Evolutionary conservation across 2,113 vertebrate species (phyloP), one percentile per base, ranked within the genome.

Genomic region (Heptranchias perlo): DNA sequence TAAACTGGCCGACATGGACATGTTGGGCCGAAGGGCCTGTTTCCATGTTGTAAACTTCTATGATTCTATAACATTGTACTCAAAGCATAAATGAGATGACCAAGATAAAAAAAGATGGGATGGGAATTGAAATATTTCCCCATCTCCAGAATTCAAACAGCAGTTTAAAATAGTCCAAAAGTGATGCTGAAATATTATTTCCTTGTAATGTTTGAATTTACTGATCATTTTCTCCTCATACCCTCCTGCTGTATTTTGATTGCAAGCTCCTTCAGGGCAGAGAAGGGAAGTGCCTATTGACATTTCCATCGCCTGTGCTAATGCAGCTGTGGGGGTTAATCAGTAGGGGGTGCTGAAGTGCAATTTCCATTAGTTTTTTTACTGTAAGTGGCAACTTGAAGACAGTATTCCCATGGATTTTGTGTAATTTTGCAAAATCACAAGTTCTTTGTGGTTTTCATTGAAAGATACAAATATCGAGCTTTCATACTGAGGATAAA

Each of bases 381-480:
- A 35, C n/a, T 39, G 35, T 61, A 11, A 67, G 47, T 13, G 4
- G n/a, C 91, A 64, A n/a, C n/a, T n/a, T 58, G 58, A 62, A 39
- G 2, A 28, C 25, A 28, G 16, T 44, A 94, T 28, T 94, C 21
- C 23, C 39, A 94, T 65, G n/a, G 44, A 28, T 13, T 91, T 16
- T 94, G 62, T 67, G 92, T 47, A 47, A 94, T 16, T 94, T 39
- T 67, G 92, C 47, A 47, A 94, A 94, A 21, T 44, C 61, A 94
- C 4, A 44, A 25, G 21, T 25, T 47, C 39, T n/a, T 35, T 94
- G 18, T 8, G 28, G 61, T 10, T 44, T 67, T 39, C n/a, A 94
- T 39, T 64, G 7, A 64, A 65, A 21, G 2, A 11, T 65, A 23
- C 21, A 47, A 11, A 94, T 94, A 44, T 39, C 16, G 13, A 82